Percentiles rank a stretch among this genome's conserved stretches.
phyloP scores from a whole-genome alignment of 1,140 invertebrate genomes.

The Drosophila nigromelanica region DNA sequence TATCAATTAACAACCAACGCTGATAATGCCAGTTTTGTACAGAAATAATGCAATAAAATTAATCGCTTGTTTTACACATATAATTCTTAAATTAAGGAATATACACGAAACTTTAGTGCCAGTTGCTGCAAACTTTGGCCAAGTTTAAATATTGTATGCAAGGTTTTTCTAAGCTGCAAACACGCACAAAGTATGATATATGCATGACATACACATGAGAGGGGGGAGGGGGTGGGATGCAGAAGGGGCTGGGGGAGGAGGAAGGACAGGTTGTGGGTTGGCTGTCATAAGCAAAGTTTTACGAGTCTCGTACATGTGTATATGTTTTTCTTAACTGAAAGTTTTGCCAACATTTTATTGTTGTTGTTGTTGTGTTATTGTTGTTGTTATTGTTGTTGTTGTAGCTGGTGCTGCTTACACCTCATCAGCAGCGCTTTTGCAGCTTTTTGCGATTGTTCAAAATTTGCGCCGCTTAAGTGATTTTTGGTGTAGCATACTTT shows the following conservation, averaged over 20 bases:
- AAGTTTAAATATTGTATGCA: slow-evolving; percentile 12
- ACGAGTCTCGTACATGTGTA: slow-evolving; percentile 13
- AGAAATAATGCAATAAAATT: neutral
- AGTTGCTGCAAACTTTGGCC: neutral
- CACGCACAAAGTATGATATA: slow-evolving; percentile 5
- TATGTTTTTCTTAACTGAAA: slow-evolving; percentile 66
- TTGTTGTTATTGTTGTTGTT: slow-evolving; percentile 20
- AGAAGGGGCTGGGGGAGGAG: too few relatives aligned
- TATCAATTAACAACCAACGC: too few relatives aligned
- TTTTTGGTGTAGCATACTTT: slow-evolving; percentile 72
- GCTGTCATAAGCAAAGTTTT: slow-evolving; percentile 52
- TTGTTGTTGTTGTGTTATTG: slow-evolving; percentile 2
- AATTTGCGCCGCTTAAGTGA: slow-evolving; percentile 71
- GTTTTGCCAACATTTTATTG: slow-evolving; percentile 44
- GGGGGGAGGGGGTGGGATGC: neutral
- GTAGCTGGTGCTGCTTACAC: slow-evolving; percentile 32
- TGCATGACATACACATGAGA: neutral
- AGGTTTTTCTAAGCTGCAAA: slow-evolving; percentile 3
- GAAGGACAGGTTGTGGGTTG: neutral
- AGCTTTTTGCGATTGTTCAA: slow-evolving; percentile 46
- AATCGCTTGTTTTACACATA: too few relatives aligned
- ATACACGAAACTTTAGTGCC: neutral
- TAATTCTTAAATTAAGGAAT: slow-evolving; percentile 2
- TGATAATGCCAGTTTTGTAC: too few relatives aligned
- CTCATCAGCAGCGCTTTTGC: slow-evolving; percentile 54